These are phyloP conservation scores for Misgurnus anguillicaudatus DNA, from an alignment of 2,113 vertebrate genomes.

Conservation along the genomic window DNA sequence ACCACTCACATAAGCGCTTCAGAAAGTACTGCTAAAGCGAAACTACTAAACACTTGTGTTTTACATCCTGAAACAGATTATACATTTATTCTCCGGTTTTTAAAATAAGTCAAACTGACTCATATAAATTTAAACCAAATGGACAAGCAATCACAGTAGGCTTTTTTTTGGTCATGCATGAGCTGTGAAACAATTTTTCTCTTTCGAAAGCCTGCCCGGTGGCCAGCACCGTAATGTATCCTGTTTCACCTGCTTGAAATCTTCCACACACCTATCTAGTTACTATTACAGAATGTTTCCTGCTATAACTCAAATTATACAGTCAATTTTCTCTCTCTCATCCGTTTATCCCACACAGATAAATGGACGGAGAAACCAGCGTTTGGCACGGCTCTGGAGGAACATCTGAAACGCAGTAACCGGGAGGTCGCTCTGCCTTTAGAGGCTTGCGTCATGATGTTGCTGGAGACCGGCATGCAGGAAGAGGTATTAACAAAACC, in stretches of 20 bases:
- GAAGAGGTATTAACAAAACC: conserved; percentile 82
- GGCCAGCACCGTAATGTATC: conserved; percentile 2
- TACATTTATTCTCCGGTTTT: background rate
- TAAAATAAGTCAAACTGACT: background rate
- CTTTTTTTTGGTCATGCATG: background rate
- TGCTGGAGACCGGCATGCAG: conserved; percentile 95
- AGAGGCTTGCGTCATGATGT: conserved; percentile 98
- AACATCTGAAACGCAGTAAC: conserved; percentile 90
- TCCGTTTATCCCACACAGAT: conserved; percentile 69
- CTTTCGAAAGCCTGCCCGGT: conserved; percentile 10
- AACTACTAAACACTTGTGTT: no score
- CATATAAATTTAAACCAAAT: background rate
- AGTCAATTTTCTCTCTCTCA: conserved; percentile 6
- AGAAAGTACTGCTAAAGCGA: no score
- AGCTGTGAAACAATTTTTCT: background rate
- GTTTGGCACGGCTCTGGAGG: conserved; percentile 89
- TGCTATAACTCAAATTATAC: background rate
- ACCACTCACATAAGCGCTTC: background rate
- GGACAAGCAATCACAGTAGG: background rate
- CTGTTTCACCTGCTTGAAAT: background rate
- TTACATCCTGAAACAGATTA: background rate
- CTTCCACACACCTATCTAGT: background rate
- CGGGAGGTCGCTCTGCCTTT: conserved; percentile 91
- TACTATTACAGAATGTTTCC: conserved; percentile 3
- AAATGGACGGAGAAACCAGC: conserved; percentile 96